Evolutionary conservation across 2,888 invertebrate genomes (phyloP), one percentile per base, ranked within the genome.

Genomic region (Napeogenes inachia): DNA sequence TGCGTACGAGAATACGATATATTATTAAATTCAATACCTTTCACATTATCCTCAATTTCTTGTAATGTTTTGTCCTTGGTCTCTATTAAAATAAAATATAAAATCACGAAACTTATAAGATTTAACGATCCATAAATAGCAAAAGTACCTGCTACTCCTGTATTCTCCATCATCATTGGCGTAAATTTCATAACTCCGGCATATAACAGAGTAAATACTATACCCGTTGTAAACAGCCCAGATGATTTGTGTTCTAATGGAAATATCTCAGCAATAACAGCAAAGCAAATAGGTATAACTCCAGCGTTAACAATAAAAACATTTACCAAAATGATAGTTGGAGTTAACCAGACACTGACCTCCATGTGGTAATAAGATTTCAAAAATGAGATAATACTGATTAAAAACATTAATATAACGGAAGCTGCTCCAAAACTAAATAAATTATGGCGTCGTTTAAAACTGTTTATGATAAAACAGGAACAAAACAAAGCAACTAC

Each of bases 61-160:
- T 77, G 75, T 45, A 81, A 66, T 0, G 76, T 74, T 61, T 69
- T 79, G 57, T 78, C 76, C 61, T 80, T 81, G 2, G 81, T 81
- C 67, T 82, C 82, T 13, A 77, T 77, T 33, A 81, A 42, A 42
- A 77, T 64, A 53, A 67, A 75, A 62, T 72, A 73, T 53, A 81
- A 65, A 30, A 73, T 13, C 0, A 69, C 4, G 3, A 78, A 66
- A 63, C 76, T 73, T 3, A 74, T 10, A 12, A 66, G 55, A 32
- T 80, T 65, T 56, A 63, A 59, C 0, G 70, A 10, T 3, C 73
- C 79, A 50, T 73, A 80, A 4, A 76, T 72, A 5, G 66, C 66
- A 66, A 75, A 81, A 0, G 75, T 73, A 0, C 78, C 75, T 4
- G 72, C 64, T 0, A 80, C 57, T 4, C 77, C 76, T 2, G 70